These are phyloP conservation scores for Phoenicopterus ruber DNA, from an alignment of 2,113 vertebrate genomes.

Conservation along the genomic window DNA sequence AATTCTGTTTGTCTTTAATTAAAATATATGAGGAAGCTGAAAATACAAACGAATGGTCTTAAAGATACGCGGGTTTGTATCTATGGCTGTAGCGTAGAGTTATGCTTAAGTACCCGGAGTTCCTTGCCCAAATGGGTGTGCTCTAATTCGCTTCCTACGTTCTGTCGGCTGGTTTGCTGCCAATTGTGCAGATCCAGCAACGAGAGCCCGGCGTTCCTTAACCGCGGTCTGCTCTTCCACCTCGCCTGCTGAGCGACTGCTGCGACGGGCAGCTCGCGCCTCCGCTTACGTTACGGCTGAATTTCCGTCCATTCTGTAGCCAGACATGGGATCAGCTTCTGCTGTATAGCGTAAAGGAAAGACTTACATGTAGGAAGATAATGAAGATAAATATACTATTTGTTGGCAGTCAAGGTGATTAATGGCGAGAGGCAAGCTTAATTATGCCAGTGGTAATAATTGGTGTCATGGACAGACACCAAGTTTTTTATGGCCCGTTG, in stretches of 20 bases:
- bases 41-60: background rate
- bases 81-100: background rate
- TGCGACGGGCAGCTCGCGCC: background rate
- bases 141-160: fast-evolving
- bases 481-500: background rate
- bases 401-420: conserved; percentile 47
- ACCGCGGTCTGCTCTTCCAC: fast-evolving
- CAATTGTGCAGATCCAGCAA: background rate
- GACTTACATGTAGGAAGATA: background rate
- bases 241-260: fast-evolving
- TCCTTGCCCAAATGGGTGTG: background rate
- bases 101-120: fast-evolving
- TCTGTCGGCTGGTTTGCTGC: background rate
- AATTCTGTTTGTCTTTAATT: conserved; percentile 51
- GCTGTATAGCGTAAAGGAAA: background rate
- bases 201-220: fast-evolving
- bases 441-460: background rate
- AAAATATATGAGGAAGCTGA: background rate
- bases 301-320: background rate
- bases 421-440: conserved; percentile 12
- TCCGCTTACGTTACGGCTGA: fast-evolving
- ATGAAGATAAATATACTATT: conserved; percentile 44
- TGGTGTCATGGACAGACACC: background rate
- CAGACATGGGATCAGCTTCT: background rate
- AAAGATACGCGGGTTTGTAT: background rate